Conservation (phyloP, 2,113 vertebrate genomes). For the Numida meleagris region DNA sequence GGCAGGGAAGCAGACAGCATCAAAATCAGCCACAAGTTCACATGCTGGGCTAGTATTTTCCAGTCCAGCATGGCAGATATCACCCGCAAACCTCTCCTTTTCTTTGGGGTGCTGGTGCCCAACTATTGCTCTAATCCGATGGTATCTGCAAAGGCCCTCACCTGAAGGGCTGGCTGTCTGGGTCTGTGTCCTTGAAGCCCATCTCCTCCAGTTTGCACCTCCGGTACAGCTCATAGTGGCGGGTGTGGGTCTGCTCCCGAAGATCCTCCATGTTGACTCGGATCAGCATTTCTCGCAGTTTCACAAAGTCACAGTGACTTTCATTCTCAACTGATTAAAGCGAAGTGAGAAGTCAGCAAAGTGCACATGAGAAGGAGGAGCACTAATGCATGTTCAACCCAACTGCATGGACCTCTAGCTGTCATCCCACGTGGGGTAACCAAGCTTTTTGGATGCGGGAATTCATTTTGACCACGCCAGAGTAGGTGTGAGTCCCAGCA, state of each 20-base stretch:
- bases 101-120: not conserved
- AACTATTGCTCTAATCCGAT: fast-evolving
- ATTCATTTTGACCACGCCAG: fast-evolving
- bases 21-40: not conserved
- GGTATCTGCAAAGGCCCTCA: not conserved
- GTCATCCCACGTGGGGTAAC: fast-evolving
- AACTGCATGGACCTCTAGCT: not conserved
- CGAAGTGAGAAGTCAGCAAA: not conserved
- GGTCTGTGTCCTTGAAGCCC: conserved; percentile 97
- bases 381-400: fast-evolving
- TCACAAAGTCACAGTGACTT: conserved; percentile 97
- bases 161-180: conserved; percentile 97
- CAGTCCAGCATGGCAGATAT: not conserved
- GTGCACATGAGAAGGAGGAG: fast-evolving
- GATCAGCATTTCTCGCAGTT: conserved; percentile 96
- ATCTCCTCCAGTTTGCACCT: conserved; percentile 97
- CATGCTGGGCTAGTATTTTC: not conserved
- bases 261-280: conserved; percentile 99
- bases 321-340: conserved; percentile 90
- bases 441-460: not conserved
- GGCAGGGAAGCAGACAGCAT: not conserved
- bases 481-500: not conserved
- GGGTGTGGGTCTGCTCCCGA: conserved; percentile 94
- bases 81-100: not conserved
- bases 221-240: conserved; percentile 96